A percentile compares a stretch with the other conserved stretches of the same genome.
These are phyloP conservation scores for Papilio demoleus DNA, from an alignment of 2,888 invertebrate genomes.

Conservation along the genomic window DNA sequence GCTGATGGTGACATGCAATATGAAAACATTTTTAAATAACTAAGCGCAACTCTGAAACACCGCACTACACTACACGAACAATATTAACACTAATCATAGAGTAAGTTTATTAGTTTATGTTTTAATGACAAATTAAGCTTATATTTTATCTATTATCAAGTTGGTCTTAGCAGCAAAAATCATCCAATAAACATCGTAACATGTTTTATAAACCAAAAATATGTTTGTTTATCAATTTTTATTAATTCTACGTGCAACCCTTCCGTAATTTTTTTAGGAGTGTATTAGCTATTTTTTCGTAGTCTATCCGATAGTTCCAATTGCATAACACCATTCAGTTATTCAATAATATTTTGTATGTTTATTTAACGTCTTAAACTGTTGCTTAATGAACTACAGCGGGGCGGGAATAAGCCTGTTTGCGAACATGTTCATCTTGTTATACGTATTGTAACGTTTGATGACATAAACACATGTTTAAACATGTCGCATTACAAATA, in stretches of 20 bases:
- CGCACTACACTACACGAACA: no score
- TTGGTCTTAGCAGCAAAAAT: no score
- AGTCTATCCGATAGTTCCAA: constrained; percentile 28
- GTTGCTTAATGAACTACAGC: constrained; percentile 75
- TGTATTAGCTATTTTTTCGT: neutral
- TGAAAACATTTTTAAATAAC: neutral
- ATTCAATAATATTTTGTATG: constrained; percentile 80
- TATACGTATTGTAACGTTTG: constrained; percentile 49
- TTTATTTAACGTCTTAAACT: constrained; percentile 83
- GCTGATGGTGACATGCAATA: constrained; percentile 58
- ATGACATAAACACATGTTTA: constrained; percentile 29
- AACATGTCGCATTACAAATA: constrained; percentile 20
- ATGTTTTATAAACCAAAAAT: no score
- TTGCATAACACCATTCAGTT: constrained; percentile 63
- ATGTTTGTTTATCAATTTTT: no score
- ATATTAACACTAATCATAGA: no score
- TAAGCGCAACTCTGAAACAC: no score
- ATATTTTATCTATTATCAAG: no score
- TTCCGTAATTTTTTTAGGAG: neutral
- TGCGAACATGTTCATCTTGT: constrained; percentile 68
- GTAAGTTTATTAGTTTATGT: no score
- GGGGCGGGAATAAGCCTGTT: constrained; percentile 60
- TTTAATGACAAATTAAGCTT: no score
- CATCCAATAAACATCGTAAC: no score
- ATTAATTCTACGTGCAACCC: no score